Evolutionary conservation across 2,797 vertebrate genomes (phyloP), one percentile per base, ranked within the genome.

Genomic region (Poeciliopsis infans): DNA sequence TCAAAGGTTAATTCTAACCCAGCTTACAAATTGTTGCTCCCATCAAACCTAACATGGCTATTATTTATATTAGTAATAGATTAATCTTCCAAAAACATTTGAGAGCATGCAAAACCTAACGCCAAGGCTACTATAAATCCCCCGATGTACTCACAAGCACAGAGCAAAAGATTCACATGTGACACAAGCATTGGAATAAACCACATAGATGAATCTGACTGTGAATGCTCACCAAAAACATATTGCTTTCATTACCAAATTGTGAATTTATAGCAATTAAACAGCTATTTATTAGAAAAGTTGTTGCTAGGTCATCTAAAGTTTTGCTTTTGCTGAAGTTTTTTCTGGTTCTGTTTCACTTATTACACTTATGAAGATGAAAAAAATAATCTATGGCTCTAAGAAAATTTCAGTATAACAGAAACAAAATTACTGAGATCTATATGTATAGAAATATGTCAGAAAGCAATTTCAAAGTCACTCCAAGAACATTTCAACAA

Each of bases 61-160:
- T 6, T 46, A 75, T 86, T 83, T 76, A 28, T 51, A 75, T 80
- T 84, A 90, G 88, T 87, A 83, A 84, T 85, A 85, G 81, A 55
- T 77, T 18, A 78, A 88, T 84, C 83, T 83, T 87, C 77, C 51
- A 61, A 75, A 46, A 91, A 81, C 86, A 84, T 91, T 66, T 75
- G 55, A 77, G 76, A 77, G 74, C 83, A 79, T 89, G 87, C 87
- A 86, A 89, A 90, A 86, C 85, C 78, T 86, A 91, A 90, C 88
- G 86, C 84, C 59, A 74, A 79, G 47, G 72, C 64, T 66, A 81
- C 73, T 75, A 53, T 71, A 77, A 84, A 77, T 45, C 78, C 71
- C 46, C 7, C 31, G 20, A 77, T 33, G 72, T 81, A 68, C 36
- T 81, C 83, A 74, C 83, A 61, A 25, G 0, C 16, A 46, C 77